Evolutionary conservation across 1,140 invertebrate species (phyloP).

Genomic region (Drosophila lini): DNA sequence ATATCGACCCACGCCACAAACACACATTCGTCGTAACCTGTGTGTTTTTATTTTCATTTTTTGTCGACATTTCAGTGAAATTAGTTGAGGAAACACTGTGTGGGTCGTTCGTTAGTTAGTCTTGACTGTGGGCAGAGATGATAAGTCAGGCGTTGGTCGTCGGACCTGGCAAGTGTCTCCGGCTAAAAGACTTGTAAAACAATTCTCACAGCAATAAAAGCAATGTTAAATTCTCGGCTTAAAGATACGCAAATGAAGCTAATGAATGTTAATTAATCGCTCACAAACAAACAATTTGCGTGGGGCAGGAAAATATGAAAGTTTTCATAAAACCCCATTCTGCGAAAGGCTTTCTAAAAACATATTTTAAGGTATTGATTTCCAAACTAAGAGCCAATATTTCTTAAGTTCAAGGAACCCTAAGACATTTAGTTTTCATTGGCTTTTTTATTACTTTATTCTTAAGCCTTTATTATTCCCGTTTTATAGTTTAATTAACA

Average conservation of each 20-base stretch:
- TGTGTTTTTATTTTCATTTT: conserved; percentile 18
- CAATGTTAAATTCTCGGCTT: conserved; percentile 38
- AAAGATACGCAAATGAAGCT: conserved; percentile 38
- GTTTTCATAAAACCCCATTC: conserved; percentile 7
- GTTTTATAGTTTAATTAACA: conserved; percentile 2
- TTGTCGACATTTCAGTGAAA: conserved; percentile 38
- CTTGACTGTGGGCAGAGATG: conserved; percentile 31
- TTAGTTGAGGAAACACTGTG: conserved; percentile 36
- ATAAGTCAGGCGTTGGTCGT: conserved; percentile 12
- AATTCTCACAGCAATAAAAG: conserved; percentile 51
- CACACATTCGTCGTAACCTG: conserved; percentile 14
- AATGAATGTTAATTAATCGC: conserved; percentile 53
- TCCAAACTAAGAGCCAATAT: neutral
- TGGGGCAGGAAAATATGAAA: conserved; percentile 32
- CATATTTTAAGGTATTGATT: neutral
- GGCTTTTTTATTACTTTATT: neutral
- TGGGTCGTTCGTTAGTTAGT: conserved; percentile 40
- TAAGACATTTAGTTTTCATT: neutral
- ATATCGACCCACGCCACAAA: conserved; percentile 25
- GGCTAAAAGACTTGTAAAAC: conserved; percentile 28
- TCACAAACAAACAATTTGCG: conserved; percentile 37
- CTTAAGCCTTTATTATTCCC: neutral
- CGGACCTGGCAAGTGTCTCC: conserved; percentile 15
- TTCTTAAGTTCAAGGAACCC: neutral
- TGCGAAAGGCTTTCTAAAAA: neutral